Percentiles rank a stretch among this genome's conserved stretches.
Evolutionary conservation across 2,113 vertebrate species (phyloP).

Genomic region (Thalassoma bifasciatum): DNA sequence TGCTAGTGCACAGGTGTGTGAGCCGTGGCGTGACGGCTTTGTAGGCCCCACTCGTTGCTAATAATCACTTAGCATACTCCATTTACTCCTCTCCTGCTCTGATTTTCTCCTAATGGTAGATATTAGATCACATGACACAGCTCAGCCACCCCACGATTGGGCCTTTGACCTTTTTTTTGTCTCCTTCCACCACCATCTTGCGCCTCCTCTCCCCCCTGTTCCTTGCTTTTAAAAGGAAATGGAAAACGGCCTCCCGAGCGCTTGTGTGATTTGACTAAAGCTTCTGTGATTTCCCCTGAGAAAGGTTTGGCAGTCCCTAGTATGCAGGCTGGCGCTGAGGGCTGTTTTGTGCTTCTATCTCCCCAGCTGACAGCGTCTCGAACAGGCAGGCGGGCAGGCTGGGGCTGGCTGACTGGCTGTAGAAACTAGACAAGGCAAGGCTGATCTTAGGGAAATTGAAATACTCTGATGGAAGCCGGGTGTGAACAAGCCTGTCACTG

Average conservation of each 20-base stretch:
- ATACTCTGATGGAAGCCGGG: constrained; percentile 70
- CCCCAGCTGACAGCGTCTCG: constrained; percentile 72
- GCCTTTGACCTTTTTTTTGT: constrained; percentile 58
- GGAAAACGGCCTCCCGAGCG: constrained; percentile 63
- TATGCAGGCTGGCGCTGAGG: constrained; percentile 61
- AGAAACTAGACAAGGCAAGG: constrained; percentile 66
- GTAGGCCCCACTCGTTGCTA: constrained; percentile 52
- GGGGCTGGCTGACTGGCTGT: constrained; percentile 44
- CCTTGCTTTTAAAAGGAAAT: constrained; percentile 57
- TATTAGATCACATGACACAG: constrained; percentile 51
- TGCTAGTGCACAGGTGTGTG: constrained; percentile 66
- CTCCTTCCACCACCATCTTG: constrained; percentile 36
- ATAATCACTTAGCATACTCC: constrained; percentile 71
- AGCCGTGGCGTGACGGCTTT: constrained; percentile 47
- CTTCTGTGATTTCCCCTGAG: constrained; percentile 81
- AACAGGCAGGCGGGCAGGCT: constrained; percentile 53
- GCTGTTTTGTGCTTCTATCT: constrained; percentile 72
- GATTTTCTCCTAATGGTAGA: constrained; percentile 65
- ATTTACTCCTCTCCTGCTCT: constrained; percentile 72
- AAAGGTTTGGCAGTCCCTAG: constrained; percentile 68
- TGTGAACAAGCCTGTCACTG: constrained; percentile 75
- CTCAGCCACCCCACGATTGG: constrained; percentile 47
- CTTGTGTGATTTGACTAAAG: constrained; percentile 79
- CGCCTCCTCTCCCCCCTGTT: not conserved
- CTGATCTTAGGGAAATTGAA: constrained; percentile 77